Evolutionary conservation across 2,797 vertebrate species (phyloP), one percentile per base, ranked within the genome.

Genomic region (Peromyscus attwateri): DNA sequence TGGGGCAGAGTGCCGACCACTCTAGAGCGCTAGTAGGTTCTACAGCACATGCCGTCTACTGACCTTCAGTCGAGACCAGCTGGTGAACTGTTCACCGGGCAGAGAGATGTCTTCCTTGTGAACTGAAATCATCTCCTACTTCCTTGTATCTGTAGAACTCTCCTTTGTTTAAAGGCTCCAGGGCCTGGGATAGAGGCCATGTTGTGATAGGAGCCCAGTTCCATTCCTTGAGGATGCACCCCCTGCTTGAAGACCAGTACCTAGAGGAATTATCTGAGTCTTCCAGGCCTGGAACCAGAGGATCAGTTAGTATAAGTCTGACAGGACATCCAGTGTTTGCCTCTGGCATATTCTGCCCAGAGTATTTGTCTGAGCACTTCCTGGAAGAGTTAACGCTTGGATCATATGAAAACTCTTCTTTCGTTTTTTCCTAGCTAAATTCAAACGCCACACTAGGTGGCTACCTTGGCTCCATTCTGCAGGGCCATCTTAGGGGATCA

Each of bases 341-440:
- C 68, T 46, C 57, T 75, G 76, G 60, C 8, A 70, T 29, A 27
- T 52, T 93, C 40, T 40, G 1, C 91, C n/a, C 34, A 76, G 57
- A 43, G 29, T 34, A 37, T 57, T 84, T 91, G 93, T 91, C 46
- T 77, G 71, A 93, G 71, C 91, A 46, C 70, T 75, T 34, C 76
- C 66, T 0, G 2, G 73, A n/a, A 46, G 87, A 91, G 25, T 25
- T 13, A 34, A 27, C 43, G 55, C 55, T 81, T 84, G 46, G 46
- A 66, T 83, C 62, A 68, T 66, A 83, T 88, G 71, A 62, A 89
- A 89, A 89, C 5, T 21, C 9, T 87, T 66, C 70, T 55, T 49
- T 13, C 7, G 14, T 37, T 55, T 85, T 85, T 88, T 34, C 52
- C 8, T 23, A 7, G 55, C 49, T 88, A 6, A 92, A 66, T 60